Percentiles rank a stretch among this genome's conserved stretches.
These are phyloP conservation scores for Clarias fuscus DNA, from an alignment of 2,797 vertebrate species.

Conservation along the genomic window DNA sequence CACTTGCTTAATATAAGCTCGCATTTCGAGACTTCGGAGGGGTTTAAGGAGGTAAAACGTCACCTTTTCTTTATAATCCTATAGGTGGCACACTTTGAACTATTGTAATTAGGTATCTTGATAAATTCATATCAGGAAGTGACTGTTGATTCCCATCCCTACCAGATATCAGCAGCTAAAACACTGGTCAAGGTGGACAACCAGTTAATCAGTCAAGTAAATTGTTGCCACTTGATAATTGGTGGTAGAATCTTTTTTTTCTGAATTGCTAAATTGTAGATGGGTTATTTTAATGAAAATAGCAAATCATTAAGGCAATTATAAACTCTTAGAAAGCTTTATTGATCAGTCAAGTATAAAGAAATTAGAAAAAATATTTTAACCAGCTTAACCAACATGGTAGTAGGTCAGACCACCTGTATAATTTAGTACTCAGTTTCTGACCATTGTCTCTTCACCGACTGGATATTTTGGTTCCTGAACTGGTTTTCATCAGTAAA, in stretches of 20 bases:
- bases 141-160: too few species aligned
- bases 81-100: too few species aligned
- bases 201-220: neutral
- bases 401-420: neutral
- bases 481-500: neutral
- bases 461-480: neutral
- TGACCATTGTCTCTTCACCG: neutral
- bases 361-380: neutral
- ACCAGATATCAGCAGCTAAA: neutral
- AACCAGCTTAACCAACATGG: neutral
- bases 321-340: neutral
- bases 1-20: too few species aligned
- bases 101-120: too few species aligned
- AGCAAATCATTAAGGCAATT: neutral
- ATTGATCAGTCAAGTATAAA: neutral
- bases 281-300: neutral
- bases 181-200: neutral
- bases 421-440: neutral
- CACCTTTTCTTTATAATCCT: too few species aligned
- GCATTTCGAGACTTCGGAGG: too few species aligned
- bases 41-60: too few species aligned
- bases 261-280: neutral
- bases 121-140: too few species aligned
- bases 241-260: neutral
- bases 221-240: neutral